phyloP scores from a whole-genome alignment of 1,140 invertebrate genomes.

The Paraescarpia echinospica region DNA sequence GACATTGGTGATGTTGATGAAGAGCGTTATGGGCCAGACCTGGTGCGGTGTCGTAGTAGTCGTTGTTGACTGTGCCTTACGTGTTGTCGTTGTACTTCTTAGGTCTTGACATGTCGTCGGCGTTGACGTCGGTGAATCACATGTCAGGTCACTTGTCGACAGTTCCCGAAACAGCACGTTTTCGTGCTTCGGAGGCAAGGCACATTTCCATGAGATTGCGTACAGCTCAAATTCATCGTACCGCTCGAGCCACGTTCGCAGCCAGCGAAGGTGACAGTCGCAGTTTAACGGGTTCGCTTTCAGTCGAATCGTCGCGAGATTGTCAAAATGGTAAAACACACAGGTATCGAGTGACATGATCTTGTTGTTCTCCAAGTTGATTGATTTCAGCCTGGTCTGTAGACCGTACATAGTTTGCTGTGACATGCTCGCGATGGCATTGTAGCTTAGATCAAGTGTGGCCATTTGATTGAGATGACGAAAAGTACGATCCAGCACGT shows the following conservation, averaged over 20 bases:
- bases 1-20: not conserved
- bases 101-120: not conserved
- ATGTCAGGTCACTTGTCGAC: not conserved
- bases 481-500: not conserved
- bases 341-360: slow-evolving; percentile 26
- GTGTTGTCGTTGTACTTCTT: slow-evolving; percentile 2
- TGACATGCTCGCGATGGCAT: not conserved
- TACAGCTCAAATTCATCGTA: not conserved
- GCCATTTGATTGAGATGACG: not conserved
- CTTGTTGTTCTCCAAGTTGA: slow-evolving; percentile 20
- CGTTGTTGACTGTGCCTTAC: not conserved
- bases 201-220: slow-evolving; percentile 2
- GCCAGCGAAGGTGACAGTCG: slow-evolving; percentile 25
- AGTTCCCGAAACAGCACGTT: not conserved
- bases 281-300: slow-evolving; percentile 28
- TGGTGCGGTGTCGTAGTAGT: not conserved
- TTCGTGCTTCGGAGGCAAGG: not conserved
- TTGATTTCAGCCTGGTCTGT: not conserved
- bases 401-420: slow-evolving; percentile 21
- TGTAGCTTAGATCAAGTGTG: not conserved
- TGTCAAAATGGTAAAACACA: slow-evolving; percentile 14
- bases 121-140: not conserved
- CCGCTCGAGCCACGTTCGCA: not conserved
- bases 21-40: not conserved
- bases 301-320: not conserved